Base-by-base conservation (phyloP, 2,113 vertebrate genomes). In the Vicugna pacos region DNA sequence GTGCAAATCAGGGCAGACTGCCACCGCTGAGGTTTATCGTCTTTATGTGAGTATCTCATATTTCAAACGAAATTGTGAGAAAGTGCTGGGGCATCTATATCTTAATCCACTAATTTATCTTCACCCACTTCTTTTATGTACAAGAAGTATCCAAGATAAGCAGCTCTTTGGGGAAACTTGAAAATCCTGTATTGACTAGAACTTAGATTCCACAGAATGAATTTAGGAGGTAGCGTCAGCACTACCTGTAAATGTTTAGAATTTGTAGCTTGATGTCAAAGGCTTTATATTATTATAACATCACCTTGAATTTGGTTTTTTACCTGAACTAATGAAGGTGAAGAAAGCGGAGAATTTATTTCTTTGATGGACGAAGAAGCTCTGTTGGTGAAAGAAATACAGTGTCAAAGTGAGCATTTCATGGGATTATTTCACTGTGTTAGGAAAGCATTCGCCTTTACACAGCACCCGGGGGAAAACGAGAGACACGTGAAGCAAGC, bases 261-360 rank as follows among this genome's bases (percentile, higher is more conserved):
- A 94, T 97, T 97, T 97, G 93, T 62, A 77, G 72, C 85, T 87
- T 86, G 58, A 14, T 92, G 85, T 84, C 89, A 88, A 92, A 73
- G 67, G 50, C 93, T 97, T 95, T 97, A 91, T 73, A 84, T 98
- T 96, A 95, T 95, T 97, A 96, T 96, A 96, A 96, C 69, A 30
- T 64, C 84, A 50, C 84, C 67, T 95, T 98, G 92, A 95, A 94
- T 97, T 98, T 97, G 83, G 38, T 85, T 76, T 65, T 92, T 93
- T 64, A 67, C 76, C 5, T 86, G 85, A 96, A 95, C 93, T 75
- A 67, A 85, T 92, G 58, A 56, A 94, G 67, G 52, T 54, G 79
- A 86, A 67, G 92, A 46, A 94, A 87, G 62, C 65, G 79, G 89
- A 95, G 52, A 89, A 93, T 97, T 89, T 96, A 72, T 95, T 70